These are phyloP conservation scores for Poecilia gillii DNA, from an alignment of 2,797 vertebrate species.

Conservation along the genomic window DNA sequence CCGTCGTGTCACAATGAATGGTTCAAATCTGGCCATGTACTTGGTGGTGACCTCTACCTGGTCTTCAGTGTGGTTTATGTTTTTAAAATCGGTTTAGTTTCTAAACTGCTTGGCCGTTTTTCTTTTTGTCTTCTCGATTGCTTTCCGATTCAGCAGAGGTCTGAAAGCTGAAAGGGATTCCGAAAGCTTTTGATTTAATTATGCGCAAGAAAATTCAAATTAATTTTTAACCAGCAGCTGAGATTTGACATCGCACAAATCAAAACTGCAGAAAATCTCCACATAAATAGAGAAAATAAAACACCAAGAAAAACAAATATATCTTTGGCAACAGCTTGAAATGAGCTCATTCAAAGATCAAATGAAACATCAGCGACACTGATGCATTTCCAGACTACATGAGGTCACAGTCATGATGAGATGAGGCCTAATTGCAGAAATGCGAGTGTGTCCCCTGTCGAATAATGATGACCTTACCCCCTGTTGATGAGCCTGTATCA, in stretches of 20 bases:
- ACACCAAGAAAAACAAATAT: neutral
- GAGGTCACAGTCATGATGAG: slow-evolving; percentile 42
- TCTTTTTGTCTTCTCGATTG: neutral
- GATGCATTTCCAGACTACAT: slow-evolving; percentile 26
- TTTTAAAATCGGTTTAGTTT: neutral
- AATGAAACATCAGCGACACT: slow-evolving; percentile 11
- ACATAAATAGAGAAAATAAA: neutral
- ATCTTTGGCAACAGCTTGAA: slow-evolving; percentile 15
- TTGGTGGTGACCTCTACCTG: neutral
- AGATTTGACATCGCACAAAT: neutral
- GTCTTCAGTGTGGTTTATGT: neutral
- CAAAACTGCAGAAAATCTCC: neutral
- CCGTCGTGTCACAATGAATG: neutral
- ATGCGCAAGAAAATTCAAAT: neutral
- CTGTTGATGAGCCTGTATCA: slow-evolving; percentile 27
- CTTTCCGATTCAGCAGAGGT: neutral
- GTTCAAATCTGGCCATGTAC: neutral
- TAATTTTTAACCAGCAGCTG: slow-evolving; percentile 6
- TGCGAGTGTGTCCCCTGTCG: slow-evolving; percentile 37
- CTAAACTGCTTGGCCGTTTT: neutral
- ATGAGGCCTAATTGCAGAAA: slow-evolving; percentile 52
- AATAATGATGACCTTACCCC: slow-evolving; percentile 60
- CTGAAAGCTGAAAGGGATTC: neutral
- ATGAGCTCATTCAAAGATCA: neutral
- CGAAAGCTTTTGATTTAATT: neutral